phyloP scores from a whole-genome alignment of 2,113 vertebrate species.

The Recurvirostra avosetta region DNA sequence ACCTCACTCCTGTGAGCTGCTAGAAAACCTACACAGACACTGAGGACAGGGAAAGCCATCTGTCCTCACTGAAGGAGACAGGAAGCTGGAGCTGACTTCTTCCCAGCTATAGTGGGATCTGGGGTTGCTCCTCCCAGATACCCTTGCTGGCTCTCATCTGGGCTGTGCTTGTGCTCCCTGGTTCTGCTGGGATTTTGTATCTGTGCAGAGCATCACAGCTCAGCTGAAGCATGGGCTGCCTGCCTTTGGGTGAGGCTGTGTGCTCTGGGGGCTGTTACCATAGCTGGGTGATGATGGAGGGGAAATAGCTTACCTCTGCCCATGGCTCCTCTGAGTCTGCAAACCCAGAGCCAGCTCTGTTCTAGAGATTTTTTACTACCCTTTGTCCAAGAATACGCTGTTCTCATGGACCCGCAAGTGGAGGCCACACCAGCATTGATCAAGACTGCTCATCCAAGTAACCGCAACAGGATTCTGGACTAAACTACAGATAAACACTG shows the following conservation, averaged over 20 bases:
- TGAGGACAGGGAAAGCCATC: background rate
- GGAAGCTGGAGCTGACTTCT: background rate
- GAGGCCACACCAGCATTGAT: background rate
- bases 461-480: constrained; percentile 12
- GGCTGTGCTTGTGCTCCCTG: background rate
- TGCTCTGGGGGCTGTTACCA: background rate
- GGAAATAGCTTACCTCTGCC: background rate
- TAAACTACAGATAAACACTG: background rate
- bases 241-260: no score
- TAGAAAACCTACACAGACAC: background rate
- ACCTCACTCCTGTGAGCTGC: background rate
- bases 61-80: background rate
- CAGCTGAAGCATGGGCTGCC: background rate
- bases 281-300: background rate
- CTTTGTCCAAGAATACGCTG: background rate
- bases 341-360: background rate
- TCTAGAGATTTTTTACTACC: background rate
- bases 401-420: background rate
- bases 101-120: background rate
- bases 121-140: background rate
- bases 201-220: background rate
- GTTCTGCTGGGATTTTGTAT: background rate
- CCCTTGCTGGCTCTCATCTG: background rate
- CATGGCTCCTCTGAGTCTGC: background rate
- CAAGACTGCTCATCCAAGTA: background rate